Evolutionary conservation across 2,888 invertebrate species (phyloP), one percentile per base, ranked within the genome.

Genomic region (Galeopsomyia nigrocyanea): DNA sequence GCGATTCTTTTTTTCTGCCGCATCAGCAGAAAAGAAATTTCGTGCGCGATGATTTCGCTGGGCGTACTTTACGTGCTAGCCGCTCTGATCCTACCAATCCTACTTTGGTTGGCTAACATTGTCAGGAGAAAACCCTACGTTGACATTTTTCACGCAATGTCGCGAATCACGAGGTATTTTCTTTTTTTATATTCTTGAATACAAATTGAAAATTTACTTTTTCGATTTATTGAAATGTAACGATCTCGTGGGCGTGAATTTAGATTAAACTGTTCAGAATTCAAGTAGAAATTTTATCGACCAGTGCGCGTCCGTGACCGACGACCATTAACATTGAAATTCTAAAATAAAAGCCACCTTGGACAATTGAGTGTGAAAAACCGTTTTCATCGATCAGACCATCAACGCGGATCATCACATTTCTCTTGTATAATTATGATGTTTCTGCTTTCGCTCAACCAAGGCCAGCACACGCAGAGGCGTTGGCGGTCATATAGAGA

Each of bases 71-170:
- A 78, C 64, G 68, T 71, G 55, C 55, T 75, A 62, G 55, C 76
- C 56, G 22, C 80, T 66, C 72, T 82, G 51, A 72, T 79, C 65
- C 68, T 80, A 69, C 77, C 80, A 47, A 62, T 79, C 55, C 68
- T 80, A 53, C 68, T 81, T 10, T 80, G 80, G 78, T 50, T 80
- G 39, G 56, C 78, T 13, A 76, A 75, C 22, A 76, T 76, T 26
- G 57, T 77, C 31, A 74, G 68, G 26, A 75, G 64, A 39, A 79
- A 77, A 53, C 75, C 70, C 46, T 75, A 76, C 57, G 46, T 71
- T 31, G 71, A 73, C 6, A 68, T 77, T n/a, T 70, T 78, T 49
- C 46, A 69, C 0, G 75, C 64, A 13, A 51, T 78, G 39, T 49
- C 67, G 5, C 75, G 55, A 55, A 63, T 78, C 49, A 63, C 76